Conservation (phyloP, 2,888 invertebrate genomes). For the Pollenia griseotomentosa region DNA sequence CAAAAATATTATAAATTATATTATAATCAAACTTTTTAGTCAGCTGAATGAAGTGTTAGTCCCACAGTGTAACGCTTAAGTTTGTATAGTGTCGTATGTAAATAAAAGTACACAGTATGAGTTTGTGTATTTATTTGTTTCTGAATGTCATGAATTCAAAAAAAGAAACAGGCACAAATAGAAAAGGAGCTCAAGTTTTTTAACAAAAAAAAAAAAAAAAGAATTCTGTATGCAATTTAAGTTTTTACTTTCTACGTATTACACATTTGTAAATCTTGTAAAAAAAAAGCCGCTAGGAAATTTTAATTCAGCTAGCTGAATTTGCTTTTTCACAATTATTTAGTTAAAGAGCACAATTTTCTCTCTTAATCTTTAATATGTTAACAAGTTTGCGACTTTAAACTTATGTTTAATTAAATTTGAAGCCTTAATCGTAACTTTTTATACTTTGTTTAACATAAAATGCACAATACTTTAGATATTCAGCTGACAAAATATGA, state of each 20-base stretch:
- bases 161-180: slow-evolving; percentile 51
- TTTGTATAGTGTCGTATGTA: slow-evolving; percentile 56
- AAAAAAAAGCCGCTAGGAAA: slow-evolving; percentile 7
- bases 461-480: too few species aligned
- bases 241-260: slow-evolving; percentile 49
- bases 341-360: neutral
- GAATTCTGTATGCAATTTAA: slow-evolving; percentile 60
- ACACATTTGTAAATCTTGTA: neutral
- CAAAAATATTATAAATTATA: too few species aligned
- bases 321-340: neutral
- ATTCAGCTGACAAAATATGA: too few species aligned
- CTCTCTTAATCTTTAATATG: too few species aligned
- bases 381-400: too few species aligned
- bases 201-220: slow-evolving; percentile 11
- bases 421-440: too few species aligned
- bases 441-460: too few species aligned
- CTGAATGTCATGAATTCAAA: slow-evolving; percentile 70
- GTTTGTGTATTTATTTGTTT: slow-evolving; percentile 51
- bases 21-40: too few species aligned
- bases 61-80: slow-evolving; percentile 36
- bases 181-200: neutral
- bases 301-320: neutral
- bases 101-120: slow-evolving; percentile 25
- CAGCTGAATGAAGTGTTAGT: too few species aligned
- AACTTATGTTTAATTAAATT: too few species aligned